These are phyloP conservation scores for Chrysoperla carnea DNA, from an alignment of 1,140 invertebrate genomes.

Conservation along the genomic window DNA sequence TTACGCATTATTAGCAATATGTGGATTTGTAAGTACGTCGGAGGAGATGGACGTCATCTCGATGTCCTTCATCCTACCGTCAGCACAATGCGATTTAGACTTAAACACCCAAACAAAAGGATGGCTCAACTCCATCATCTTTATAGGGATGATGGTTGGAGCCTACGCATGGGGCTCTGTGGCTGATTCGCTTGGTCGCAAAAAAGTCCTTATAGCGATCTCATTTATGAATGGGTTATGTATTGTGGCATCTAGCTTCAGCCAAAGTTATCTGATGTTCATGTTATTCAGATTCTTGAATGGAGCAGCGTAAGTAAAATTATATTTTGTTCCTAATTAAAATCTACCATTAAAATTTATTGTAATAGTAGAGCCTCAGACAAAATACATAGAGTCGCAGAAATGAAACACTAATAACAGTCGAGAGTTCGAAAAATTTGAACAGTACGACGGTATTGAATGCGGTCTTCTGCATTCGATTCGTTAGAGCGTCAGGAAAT, in stretches of 20 bases:
- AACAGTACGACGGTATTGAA: too few relatives aligned
- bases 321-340: too few relatives aligned
- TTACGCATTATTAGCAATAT: conserved; percentile 69
- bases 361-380: too few relatives aligned
- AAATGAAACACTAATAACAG: too few relatives aligned
- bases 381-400: too few relatives aligned
- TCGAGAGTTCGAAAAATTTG: too few relatives aligned
- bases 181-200: conserved; percentile 69
- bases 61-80: conserved; percentile 84
- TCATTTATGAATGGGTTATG: conserved; percentile 78
- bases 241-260: conserved; percentile 73
- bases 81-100: conserved; percentile 79
- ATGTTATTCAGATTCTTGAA: conserved; percentile 80
- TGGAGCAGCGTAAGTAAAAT: conserved; percentile 69
- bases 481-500: too few relatives aligned
- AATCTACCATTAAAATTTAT: too few relatives aligned
- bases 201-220: conserved; percentile 70
- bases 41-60: conserved; percentile 93
- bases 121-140: conserved; percentile 7
- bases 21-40: conserved; percentile 83
- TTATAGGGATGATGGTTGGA: conserved; percentile 68
- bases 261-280: conserved; percentile 70
- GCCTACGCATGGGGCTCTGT: conserved; percentile 83
- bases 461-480: too few relatives aligned
- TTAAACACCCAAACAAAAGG: conserved; percentile 67